Base-by-base conservation (phyloP, 2,888 invertebrate genomes). In the Epicampocera succincta region DNA sequence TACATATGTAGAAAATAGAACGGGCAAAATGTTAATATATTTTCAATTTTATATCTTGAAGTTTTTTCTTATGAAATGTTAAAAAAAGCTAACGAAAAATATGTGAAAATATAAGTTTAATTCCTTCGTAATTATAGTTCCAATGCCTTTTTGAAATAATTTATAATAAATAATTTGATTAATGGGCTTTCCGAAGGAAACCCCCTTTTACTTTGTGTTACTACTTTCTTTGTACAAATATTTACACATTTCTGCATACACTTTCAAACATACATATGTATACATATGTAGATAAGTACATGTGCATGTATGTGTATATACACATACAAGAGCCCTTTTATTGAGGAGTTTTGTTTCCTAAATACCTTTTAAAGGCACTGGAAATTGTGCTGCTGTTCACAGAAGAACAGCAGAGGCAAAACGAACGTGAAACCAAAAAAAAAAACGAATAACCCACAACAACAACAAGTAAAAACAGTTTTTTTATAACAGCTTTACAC, bases 341-440 rank as follows among this genome's bases (percentile, higher is more conserved):
- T 17, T 17, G 38, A 19, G 58, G 58, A 65, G 44, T 63, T 42
- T 54, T 40, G 65, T 56, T 74, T 65, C 54, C 74, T 74, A 46
- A 46, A 56, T 25, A 71, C 21, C 48, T 48, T 58, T 48, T n/a
- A 33, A 71, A 71, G 48, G 15, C 11, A 46, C 40, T 11, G 52
- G 52, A 66, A 66, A 40, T 40, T 1, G 40, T 21, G 15, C 17
- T 46, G 61, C 6, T 11, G n/a, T 29, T 1, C 12, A 38, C 0
- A 50, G 46, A 63, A 29, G 4, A 48, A 65, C 13, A 25, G 17
- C n/a, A n/a, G n/a, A n/a, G n/a, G n/a, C n/a, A n/a, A n/a, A 13
- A 15, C 17, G 38, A 72, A 60, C 12, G 6, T 46, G 3, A 68
- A 38, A 12, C 56, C 25, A 61, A 19, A 56, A 58, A 40, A 58